Base-by-base conservation (phyloP, 2,113 vertebrate species). In the Phocoena sinus region DNA sequence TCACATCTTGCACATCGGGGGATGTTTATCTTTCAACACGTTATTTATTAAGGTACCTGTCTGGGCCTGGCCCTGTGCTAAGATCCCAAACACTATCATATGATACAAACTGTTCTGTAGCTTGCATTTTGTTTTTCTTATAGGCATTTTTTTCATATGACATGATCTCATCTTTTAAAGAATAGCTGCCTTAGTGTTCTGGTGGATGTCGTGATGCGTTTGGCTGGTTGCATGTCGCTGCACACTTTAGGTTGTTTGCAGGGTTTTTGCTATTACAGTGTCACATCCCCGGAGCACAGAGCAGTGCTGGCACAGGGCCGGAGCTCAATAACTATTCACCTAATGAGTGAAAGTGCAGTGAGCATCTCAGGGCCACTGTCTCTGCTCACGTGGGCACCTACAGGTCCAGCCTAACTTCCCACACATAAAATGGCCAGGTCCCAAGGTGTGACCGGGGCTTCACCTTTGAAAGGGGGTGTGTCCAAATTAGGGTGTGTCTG, bases 301-400 rank as follows among this genome's bases (percentile, higher is more conserved):
- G 33, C 5, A 0, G 26, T 6, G 44, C n/a, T 62, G 8, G 21
- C 21, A 26, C 2, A 8, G 0, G 12, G 67, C 67, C 62, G 6
- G 56, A 56, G 62, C 56, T 33, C 79, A 58, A 0, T 10, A 3
- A n/a, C 7, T 38, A 25, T 33, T 88, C 17, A 20, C 44, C 23
- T 5, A 3, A 8, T 67, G 60, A 36, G 9, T 9, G 36, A 44
- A 38, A 70, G 53, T 2, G 1, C 36, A 25, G 18, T 0, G 12
- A 85, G 4, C n/a, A 20, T 8, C 41, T 6, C 7, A 2, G 20
- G 2, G 56, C 11, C 56, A 44, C 44, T 25, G 2, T 70, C 89
- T 58, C 36, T 17, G 68, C 36, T 81, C 44, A 33, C 15, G 6
- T 20, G 62, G 38, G 21, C 28, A 31, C 25, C 5, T 18, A 25